These are phyloP conservation scores for Ploceus nigricollis DNA, from an alignment of 2,113 vertebrate species.

Conservation along the genomic window DNA sequence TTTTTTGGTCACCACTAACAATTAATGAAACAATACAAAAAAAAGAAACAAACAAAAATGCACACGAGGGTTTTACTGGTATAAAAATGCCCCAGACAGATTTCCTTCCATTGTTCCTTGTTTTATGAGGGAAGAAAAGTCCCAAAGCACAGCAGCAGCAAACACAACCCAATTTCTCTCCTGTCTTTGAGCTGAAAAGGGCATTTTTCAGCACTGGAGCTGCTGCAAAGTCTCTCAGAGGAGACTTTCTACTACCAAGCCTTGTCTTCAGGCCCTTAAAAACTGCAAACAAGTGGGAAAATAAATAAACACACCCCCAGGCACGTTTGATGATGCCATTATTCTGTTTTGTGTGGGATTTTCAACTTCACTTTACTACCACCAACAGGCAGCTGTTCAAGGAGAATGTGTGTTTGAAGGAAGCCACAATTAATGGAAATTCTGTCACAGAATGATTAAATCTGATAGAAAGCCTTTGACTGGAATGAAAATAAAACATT, in stretches of 20 bases:
- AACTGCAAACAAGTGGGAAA: neutral
- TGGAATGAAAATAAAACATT: neutral
- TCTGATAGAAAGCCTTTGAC: neutral
- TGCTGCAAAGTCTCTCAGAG: neutral
- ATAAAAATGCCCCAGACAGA: neutral
- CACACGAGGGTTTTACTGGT: neutral
- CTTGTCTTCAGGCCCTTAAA: neutral
- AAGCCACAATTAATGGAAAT: neutral
- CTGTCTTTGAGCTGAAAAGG: neutral
- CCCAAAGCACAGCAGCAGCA: neutral
- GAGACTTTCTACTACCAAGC: neutral
- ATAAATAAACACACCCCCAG: neutral
- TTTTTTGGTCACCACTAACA: neutral
- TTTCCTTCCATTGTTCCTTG: constrained; percentile 38
- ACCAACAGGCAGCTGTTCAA: neutral
- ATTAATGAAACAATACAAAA: neutral
- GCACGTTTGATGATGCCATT: neutral
- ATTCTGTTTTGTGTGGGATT: neutral
- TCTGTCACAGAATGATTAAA: neutral
- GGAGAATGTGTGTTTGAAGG: neutral
- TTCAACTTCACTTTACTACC: neutral
- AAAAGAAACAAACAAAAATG: neutral
- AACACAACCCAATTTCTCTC: neutral
- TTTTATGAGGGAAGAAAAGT: neutral
- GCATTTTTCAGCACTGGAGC: neutral